A percentile compares a stretch with the other conserved stretches of the same genome.
These are phyloP conservation scores for Ectemnius lituratus DNA, from an alignment of 2,888 invertebrate species.

Conservation along the genomic window DNA sequence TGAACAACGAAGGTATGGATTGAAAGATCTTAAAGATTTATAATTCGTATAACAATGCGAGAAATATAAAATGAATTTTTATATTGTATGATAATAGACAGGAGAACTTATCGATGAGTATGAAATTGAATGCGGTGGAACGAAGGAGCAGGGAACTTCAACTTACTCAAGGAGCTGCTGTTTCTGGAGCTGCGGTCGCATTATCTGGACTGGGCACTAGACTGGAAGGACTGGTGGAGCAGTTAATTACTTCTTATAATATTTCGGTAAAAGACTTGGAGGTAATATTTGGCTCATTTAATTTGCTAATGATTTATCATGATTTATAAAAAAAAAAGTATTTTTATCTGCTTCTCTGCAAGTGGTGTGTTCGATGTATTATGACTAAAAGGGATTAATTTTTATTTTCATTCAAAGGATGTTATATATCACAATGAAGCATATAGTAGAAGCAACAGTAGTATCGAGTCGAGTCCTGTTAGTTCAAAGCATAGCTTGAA, in stretches of 20 bases:
- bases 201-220: conserved; percentile 84
- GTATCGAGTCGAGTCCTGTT: conserved; percentile 83
- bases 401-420: conserved; percentile 79
- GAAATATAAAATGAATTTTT: not conserved
- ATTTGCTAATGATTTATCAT: not conserved
- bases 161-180: conserved; percentile 84
- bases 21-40: no score
- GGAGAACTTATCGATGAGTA: conserved; percentile 84
- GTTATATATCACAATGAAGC: conserved; percentile 89
- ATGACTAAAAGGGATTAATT: not conserved
- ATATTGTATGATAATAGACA: conserved; percentile 77
- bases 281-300: conserved; percentile 74
- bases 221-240: conserved; percentile 85
- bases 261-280: conserved; percentile 88
- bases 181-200: conserved; percentile 85
- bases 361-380: not conserved
- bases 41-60: no score
- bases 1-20: conserved; percentile 85
- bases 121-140: conserved; percentile 83
- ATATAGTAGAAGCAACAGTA: conserved; percentile 85
- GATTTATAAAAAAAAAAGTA: no score
- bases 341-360: no score
- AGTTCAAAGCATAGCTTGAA: conserved; percentile 74
- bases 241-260: conserved; percentile 85
- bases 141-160: conserved; percentile 82